Conservation (phyloP, 2,113 vertebrate species). For the Sapayoa aenigma region DNA sequence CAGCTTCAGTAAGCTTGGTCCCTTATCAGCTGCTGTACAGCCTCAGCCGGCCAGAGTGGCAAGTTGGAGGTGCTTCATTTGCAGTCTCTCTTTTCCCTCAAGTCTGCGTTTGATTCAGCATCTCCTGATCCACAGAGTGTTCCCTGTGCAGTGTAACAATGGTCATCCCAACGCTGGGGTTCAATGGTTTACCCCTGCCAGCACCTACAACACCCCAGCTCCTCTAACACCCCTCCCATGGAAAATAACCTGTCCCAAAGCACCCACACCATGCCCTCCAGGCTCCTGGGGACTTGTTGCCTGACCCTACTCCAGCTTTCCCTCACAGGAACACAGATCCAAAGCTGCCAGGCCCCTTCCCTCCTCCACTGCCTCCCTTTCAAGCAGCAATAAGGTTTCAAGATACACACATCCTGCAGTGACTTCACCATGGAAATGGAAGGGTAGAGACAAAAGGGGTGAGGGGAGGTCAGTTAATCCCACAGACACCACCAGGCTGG, state of each 20-base stretch:
- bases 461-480: conserved; percentile 72
- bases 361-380: not conserved
- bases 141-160: not conserved
- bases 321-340: not conserved
- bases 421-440: conserved; percentile 66
- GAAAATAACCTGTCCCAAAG: not conserved
- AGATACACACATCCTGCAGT: conserved; percentile 24
- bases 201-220: not conserved
- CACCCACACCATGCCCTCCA: not conserved
- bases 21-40: not conserved
- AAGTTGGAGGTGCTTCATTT: not conserved
- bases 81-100: not conserved
- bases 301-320: not conserved
- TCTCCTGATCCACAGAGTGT: not conserved
- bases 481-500: conserved; percentile 56
- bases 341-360: not conserved
- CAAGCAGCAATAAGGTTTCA: conserved; percentile 27
- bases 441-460: conserved; percentile 18
- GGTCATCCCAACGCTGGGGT: not conserved
- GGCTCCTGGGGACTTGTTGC: not conserved
- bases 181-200: not conserved
- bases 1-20: not conserved
- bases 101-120: not conserved
- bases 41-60: not conserved
- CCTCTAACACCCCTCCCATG: not conserved